Base-by-base conservation (phyloP, 2,888 invertebrate species). In the Portevinia maculata region DNA sequence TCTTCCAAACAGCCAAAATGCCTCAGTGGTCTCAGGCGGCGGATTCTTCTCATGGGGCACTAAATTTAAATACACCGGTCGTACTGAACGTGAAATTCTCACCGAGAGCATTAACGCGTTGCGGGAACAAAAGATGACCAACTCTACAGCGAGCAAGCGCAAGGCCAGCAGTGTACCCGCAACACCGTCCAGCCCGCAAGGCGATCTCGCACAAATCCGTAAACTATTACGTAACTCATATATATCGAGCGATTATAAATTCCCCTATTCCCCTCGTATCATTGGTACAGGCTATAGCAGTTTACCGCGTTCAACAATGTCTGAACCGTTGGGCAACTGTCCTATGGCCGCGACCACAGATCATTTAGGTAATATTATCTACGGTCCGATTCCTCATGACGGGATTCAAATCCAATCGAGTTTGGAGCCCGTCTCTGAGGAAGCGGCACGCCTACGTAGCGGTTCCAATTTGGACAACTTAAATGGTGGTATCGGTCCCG, bases 31-130 rank as follows among this genome's bases (percentile, higher is more conserved):
- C 84, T 96, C 96, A 15, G 97, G 98, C 60, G 97, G 97, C 55
- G 96, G 97, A 53, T 93, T 98, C 87, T 98, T 98, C 92, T 97
- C 97, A 21, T 96, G 97, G 94, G 97, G 98, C 73, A 97, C 97
- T 30, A 97, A 97, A 91, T 98, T 98, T 91, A 95, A 96, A 87
- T 98, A 98, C 91, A 94, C 96, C 87, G 98, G 98, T 0, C 93
- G 98, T 86, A 98, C 98, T 52, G 98, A 98, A 91, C 93, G 95
- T 48, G 98, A 98, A 92, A 97, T 98, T 79, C 92, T 97, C 74
- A 96, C 96, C 89, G 95, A 97, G 87, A 94, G 94, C 87, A 94
- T 94, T 89, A 93, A 93, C 85, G 92, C 94, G 87, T 91, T 93
- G 89, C 91, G 92, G 73, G 93, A 93, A 86, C 93, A 93, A 89